Evolutionary conservation across 2,888 invertebrate species (phyloP).

Genomic region (Automeris io): DNA sequence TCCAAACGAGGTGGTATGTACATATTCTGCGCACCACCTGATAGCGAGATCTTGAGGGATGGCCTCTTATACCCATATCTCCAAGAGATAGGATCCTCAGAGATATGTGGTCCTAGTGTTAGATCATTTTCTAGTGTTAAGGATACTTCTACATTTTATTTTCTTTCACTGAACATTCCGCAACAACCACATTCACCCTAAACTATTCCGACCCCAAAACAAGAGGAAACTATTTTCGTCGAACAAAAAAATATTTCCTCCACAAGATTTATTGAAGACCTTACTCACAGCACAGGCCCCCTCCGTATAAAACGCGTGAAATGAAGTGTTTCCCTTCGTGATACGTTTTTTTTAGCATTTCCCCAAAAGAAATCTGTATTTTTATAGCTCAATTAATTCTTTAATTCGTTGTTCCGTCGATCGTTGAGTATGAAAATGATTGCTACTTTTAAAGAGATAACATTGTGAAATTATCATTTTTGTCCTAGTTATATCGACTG

Average conservation of each 20-base stretch:
- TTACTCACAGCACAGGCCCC: slow-evolving; percentile 46
- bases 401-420: slow-evolving; percentile 43
- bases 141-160: too few species aligned
- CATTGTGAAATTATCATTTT: too few species aligned
- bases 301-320: slow-evolving; percentile 69
- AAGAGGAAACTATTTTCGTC: slow-evolving; percentile 73
- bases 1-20: too few species aligned
- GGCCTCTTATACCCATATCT: too few species aligned
- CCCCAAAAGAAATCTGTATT: slow-evolving; percentile 41
- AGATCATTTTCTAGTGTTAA: too few species aligned
- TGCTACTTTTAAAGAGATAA: slow-evolving; percentile 39
- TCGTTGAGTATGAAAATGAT: slow-evolving; percentile 33
- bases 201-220: slow-evolving; percentile 37
- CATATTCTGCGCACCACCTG: too few species aligned
- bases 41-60: too few species aligned
- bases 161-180: too few species aligned
- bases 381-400: slow-evolving; percentile 68
- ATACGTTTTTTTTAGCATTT: slow-evolving; percentile 25
- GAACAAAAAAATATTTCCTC: slow-evolving; percentile 71
- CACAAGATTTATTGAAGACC: slow-evolving; percentile 63
- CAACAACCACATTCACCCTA: slow-evolving; percentile 12
- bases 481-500: too few species aligned
- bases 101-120: too few species aligned
- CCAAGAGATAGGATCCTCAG: too few species aligned
- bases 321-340: slow-evolving; percentile 41